Evolutionary conservation across 2,113 vertebrate species (phyloP), one percentile per base, ranked within the genome.

Genomic region (Cinclus mexicanus): DNA sequence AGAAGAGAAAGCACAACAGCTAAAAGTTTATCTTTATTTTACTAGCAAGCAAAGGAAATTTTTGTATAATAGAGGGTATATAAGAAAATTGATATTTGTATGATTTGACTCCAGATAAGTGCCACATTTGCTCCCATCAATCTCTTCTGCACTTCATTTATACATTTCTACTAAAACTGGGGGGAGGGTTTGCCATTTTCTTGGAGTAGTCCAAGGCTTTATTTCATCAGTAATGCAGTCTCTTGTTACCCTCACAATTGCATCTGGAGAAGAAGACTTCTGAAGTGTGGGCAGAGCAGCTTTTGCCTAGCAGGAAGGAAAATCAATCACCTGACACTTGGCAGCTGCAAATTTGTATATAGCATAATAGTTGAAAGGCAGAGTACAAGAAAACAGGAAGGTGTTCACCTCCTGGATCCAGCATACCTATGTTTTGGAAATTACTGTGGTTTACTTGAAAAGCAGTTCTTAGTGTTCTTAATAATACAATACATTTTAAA

Each of bases 251-350:
- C 2, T 95, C 5, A 10, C 42, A 88, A 41, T 94, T 67, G 96
- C 92, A 95, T 44, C 69, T 94, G 28, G 35, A 94, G 52, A 92
- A 83, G 37, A 96, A 46, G 74, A 82, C 70, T 97, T 94, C 64
- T 93, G 68, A 90, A 77, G 37, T 96, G 41, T 21, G 26, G 93
- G 64, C 35, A 76, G 89, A 97, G 23, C 92, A 95, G 80, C 77
- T 97, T 86, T 42, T 94, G 39, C 76, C 52, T 94, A 64, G 69
- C 44, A 46, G 81, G 90, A 23, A 74, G 20, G 29, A 83, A 93
- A 96, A 69, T 61, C 53, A 94, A 80, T 89, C 64, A 67, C 53
- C 55, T 83, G 55, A 44, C 23, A 89, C 26, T 92, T 92, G 75
- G 18, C 71, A 96, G 37, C 49, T 96, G 87, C 35, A 78, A 68